These are phyloP conservation scores for Rhipidura dahli DNA, from an alignment of 2,113 vertebrate species.

Conservation along the genomic window DNA sequence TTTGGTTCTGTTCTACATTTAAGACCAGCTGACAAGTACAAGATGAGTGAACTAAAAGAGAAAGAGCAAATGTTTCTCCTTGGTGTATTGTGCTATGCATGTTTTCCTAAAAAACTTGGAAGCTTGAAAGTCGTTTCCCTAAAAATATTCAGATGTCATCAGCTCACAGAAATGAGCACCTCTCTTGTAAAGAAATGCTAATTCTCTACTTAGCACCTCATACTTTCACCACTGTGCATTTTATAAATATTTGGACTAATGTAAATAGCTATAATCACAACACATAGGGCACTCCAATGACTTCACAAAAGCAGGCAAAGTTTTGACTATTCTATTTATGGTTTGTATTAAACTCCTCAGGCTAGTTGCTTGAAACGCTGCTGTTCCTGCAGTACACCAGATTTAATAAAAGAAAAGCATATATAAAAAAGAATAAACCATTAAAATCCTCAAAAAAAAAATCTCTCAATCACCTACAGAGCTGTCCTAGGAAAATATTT, in stretches of 20 bases:
- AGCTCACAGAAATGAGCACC: background rate
- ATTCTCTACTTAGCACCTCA: background rate
- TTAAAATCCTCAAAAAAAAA: background rate
- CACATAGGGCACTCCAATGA: background rate
- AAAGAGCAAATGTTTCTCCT: constrained; percentile 1
- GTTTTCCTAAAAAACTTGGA: background rate
- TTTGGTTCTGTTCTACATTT: background rate
- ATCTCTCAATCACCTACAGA: background rate
- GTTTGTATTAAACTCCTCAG: background rate
- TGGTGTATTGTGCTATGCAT: background rate
- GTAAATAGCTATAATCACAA: constrained; percentile 8
- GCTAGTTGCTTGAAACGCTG: background rate
- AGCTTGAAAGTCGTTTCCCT: background rate
- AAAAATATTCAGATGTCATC: background rate
- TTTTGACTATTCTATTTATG: background rate
- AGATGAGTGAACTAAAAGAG: background rate
- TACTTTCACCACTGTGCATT: background rate
- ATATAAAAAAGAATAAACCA: background rate
- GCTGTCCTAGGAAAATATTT: background rate
- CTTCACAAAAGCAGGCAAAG: background rate
- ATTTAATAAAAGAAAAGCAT: background rate
- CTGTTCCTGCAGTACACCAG: background rate
- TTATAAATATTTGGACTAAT: constrained; percentile 43
- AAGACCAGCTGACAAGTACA: background rate
- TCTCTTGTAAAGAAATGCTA: background rate